Evolutionary conservation across 2,888 invertebrate genomes (phyloP), one percentile per base, ranked within the genome.

Genomic region (Drosophila planitibia): DNA sequence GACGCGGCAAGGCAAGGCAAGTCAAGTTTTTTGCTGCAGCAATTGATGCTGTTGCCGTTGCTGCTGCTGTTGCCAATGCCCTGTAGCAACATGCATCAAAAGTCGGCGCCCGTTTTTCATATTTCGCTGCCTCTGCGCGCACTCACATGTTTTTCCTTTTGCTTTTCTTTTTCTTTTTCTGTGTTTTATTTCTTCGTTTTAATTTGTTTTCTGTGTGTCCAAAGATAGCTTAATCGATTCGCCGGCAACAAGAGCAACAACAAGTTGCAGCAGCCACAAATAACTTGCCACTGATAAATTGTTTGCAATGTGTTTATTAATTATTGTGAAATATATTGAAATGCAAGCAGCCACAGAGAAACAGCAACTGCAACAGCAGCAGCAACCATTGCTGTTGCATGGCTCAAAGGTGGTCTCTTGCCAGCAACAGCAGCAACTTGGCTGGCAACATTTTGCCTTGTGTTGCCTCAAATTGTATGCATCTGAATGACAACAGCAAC

Each of bases 191-290:
- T 63, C 71, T 75, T 73, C 16, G 9, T 77, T 86, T 82, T 81
- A 81, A 87, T 89, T 83, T 74, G 66, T 89, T 89, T 89, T 89
- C 69, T 63, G 73, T 70, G 70, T 65, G 79, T 74, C 70, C 68
- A 70, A 67, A 89, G 90, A 88, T 90, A 90, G 91, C 91, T 91
- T 91, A 91, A 91, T 91, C 91, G 91, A 91, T 91, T 91, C 83
- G 83, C 86, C 82, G 63, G 91, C 65, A 51, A 19, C 65, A 33
- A 79, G 47, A 16, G 47, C 81, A 74, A 61, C 81, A 65, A n/a
- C 62, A 44, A 59, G 58, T 32, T 60, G 67, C 62, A 37, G 16
- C 71, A 53, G 59, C 62, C 28, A 68, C 71, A 67, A 71, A 82
- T 62, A 74, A 71, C 66, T 66, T 71, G 70, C 74, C 76, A 82